Percentiles rank a stretch among this genome's conserved stretches.
Conservation (phyloP, 2,888 invertebrate species). For the Drosophila histrio region DNA sequence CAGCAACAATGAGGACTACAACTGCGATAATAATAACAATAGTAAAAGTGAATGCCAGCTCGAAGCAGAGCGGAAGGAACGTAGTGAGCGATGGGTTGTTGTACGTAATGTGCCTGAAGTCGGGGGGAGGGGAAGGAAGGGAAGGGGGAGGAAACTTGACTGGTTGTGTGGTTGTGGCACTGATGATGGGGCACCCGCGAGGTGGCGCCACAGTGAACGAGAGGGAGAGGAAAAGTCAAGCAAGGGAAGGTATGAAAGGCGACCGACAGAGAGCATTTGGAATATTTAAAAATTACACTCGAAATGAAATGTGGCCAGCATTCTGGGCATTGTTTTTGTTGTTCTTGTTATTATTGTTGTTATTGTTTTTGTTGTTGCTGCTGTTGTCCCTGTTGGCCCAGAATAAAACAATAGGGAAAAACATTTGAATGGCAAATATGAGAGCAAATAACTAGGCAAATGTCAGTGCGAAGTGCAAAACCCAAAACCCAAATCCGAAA, state of each 20-base stretch:
- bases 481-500: slow-evolving; percentile 15
- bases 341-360: not conserved
- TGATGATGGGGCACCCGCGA: slow-evolving; percentile 30
- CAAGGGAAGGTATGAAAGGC: slow-evolving; percentile 12
- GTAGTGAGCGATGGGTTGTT: slow-evolving; percentile 57
- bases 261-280: slow-evolving; percentile 17
- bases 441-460: slow-evolving; percentile 55
- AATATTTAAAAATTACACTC: slow-evolving; percentile 57
- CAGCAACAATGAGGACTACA: slow-evolving; percentile 58
- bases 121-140: not conserved
- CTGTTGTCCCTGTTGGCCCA: slow-evolving; percentile 1
- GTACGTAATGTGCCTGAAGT: slow-evolving; percentile 30
- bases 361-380: slow-evolving; percentile 4
- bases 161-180: slow-evolving; percentile 37
- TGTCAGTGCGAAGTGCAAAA: slow-evolving; percentile 49
- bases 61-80: slow-evolving; percentile 60
- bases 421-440: slow-evolving; percentile 56
- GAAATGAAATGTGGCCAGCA: slow-evolving; percentile 48
- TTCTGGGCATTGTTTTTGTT: slow-evolving; percentile 10
- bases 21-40: slow-evolving; percentile 76
- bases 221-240: slow-evolving; percentile 4
- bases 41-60: slow-evolving; percentile 66
- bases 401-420: slow-evolving; percentile 34
- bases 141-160: slow-evolving; percentile 20
- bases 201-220: slow-evolving; percentile 10